These are phyloP conservation scores for Agonopterix subpropinquella DNA, from an alignment of 2,888 invertebrate species.

Conservation along the genomic window DNA sequence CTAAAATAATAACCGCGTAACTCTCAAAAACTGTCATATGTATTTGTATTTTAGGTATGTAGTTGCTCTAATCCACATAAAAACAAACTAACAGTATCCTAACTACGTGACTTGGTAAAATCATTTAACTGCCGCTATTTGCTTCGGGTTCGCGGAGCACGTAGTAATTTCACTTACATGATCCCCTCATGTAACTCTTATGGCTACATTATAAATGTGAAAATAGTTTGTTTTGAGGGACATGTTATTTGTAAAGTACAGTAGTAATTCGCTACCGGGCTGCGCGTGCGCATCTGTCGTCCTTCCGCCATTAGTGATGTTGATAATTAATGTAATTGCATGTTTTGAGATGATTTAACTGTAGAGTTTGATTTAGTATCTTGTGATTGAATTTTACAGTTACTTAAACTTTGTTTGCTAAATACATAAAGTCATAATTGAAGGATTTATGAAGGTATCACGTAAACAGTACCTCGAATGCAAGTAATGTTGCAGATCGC, in stretches of 20 bases:
- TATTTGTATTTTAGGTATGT: not conserved
- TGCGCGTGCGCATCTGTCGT: slow-evolving; percentile 30
- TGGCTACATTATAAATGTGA: slow-evolving; percentile 24
- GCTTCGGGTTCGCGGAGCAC: slow-evolving; percentile 17
- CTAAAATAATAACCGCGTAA: too few relatives aligned
- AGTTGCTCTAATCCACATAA: too few relatives aligned
- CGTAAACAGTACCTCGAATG: too few relatives aligned
- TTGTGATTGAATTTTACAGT: not conserved
- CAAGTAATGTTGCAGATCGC: too few relatives aligned
- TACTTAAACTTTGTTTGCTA: too few relatives aligned
- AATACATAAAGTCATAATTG: too few relatives aligned
- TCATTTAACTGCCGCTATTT: slow-evolving; percentile 32
- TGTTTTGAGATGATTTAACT: too few relatives aligned
- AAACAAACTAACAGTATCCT: slow-evolving; percentile 35
- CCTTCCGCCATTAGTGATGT: slow-evolving; percentile 28
- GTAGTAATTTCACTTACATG: not conserved
- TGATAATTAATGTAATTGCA: not conserved
- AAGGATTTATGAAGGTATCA: too few relatives aligned
- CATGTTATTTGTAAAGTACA: too few relatives aligned
- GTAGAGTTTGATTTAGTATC: too few relatives aligned
- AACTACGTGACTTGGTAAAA: slow-evolving; percentile 53
- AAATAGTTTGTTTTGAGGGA: too few relatives aligned
- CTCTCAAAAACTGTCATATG: too few relatives aligned
- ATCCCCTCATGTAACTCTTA: slow-evolving; percentile 17
- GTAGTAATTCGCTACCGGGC: not conserved